Evolutionary conservation across 2,888 invertebrate genomes (phyloP).

Genomic region (Neoaliturus tenellus): DNA sequence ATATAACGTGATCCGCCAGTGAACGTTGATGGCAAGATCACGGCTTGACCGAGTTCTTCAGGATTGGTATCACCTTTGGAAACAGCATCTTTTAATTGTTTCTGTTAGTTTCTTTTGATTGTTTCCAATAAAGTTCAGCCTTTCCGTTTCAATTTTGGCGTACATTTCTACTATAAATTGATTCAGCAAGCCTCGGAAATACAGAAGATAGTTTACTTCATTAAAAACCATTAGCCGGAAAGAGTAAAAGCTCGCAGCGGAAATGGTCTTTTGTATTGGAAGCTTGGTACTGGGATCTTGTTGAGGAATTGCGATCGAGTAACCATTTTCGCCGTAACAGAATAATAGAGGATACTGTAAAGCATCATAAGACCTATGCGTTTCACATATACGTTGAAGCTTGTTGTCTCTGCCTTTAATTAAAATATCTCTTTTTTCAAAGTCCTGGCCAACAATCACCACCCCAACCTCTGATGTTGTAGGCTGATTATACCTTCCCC

Average conservation of each 20-base stretch:
- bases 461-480: slow-evolving; percentile 52
- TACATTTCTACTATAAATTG: slow-evolving; percentile 61
- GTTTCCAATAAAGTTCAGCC: slow-evolving; percentile 58
- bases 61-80: slow-evolving; percentile 53
- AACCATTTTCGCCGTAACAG: slow-evolving; percentile 67
- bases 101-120: slow-evolving; percentile 65
- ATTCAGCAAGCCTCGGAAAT: slow-evolving; percentile 54
- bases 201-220: not conserved
- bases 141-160: slow-evolving; percentile 64
- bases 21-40: slow-evolving; percentile 68
- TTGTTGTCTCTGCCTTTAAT: slow-evolving; percentile 61
- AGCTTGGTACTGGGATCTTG: slow-evolving; percentile 53
- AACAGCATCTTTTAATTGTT: slow-evolving; percentile 65
- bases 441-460: slow-evolving; percentile 56
- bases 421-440: slow-evolving; percentile 62
- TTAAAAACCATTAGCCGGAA: slow-evolving; percentile 64
- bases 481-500: slow-evolving; percentile 54
- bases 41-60: slow-evolving; percentile 60
- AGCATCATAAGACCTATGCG: slow-evolving; percentile 60
- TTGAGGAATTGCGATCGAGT: slow-evolving; percentile 62
- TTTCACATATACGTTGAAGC: slow-evolving; percentile 60
- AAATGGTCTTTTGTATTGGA: slow-evolving; percentile 51
- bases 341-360: slow-evolving; percentile 69
- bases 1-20: slow-evolving; percentile 71
- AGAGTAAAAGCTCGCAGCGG: slow-evolving; percentile 64